Evolutionary conservation across 2,888 invertebrate genomes (phyloP).

Genomic region (Sphecodes monilicornis): DNA sequence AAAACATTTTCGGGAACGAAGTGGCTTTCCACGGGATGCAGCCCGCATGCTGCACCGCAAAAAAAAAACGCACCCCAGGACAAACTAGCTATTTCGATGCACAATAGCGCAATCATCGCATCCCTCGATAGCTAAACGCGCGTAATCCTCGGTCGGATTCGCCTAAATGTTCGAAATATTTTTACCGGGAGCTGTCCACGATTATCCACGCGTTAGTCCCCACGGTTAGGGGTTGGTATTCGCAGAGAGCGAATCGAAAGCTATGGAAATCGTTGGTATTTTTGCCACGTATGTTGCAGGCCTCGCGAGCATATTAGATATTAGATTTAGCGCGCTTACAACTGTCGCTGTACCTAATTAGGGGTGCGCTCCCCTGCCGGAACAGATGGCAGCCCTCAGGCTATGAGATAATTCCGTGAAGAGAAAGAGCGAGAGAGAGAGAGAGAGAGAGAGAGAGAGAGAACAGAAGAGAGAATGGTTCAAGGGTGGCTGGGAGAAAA

Average conservation of each 20-base stretch:
- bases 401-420: slow-evolving; percentile 78
- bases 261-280: slow-evolving; percentile 59
- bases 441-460: neutral
- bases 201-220: neutral
- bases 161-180: neutral
- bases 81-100: neutral
- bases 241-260: neutral
- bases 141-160: neutral
- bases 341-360: slow-evolving; percentile 82
- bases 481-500: slow-evolving; percentile 49
- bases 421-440: slow-evolving; percentile 60
- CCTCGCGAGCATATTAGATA: slow-evolving; percentile 73
- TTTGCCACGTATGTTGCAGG: slow-evolving; percentile 39
- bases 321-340: slow-evolving; percentile 81
- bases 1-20: neutral
- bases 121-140: neutral
- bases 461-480: slow-evolving; percentile 24
- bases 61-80: neutral
- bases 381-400: slow-evolving; percentile 83
- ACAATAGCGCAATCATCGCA: neutral
- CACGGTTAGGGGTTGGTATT: neutral
- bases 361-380: slow-evolving; percentile 77
- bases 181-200: neutral
- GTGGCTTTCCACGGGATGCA: neutral
- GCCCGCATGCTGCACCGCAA: neutral